Base-by-base conservation (phyloP, 2,797 vertebrate genomes). In the Sebastes dallii region DNA sequence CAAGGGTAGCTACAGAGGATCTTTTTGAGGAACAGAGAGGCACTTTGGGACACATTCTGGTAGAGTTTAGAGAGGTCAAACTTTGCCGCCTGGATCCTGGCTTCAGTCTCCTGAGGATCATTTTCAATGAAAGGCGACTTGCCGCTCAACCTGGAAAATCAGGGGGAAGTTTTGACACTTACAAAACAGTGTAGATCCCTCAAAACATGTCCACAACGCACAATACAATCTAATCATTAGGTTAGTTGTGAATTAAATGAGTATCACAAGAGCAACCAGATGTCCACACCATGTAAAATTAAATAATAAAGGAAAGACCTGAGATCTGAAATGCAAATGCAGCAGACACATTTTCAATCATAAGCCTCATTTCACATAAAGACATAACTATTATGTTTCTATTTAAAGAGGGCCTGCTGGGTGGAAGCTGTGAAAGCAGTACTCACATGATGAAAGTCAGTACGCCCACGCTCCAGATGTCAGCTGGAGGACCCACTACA, bases 371-470 rank as follows among this genome's bases (percentile, higher is more conserved):
- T 73, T 68, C 50, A 66, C 32, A 34, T 65, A 12, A 78, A 56
- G 14, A 58, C 25, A 50, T 22, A 55, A 52, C 6, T n/a, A 30
- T 72, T 36, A 2, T 9, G 16, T 78, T 77, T 80, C 72, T 83
- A 72, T 82, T 78, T 83, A 74, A 72, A 72, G 66, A 83, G 2
- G 27, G 34, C 36, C 61, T 20, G 12, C 72, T 29, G 72, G 70
- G 68, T 72, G 61, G 69, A 87, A 78, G 82, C 78, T 77, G 64
- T 72, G 56, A 87, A 87, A 78, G 62, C 74, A 58, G 76, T n/a
- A 96, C 97, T 98, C 95, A 99, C 98, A 99, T 99, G 95, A 99
- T 97, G 89, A 97, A 99, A 64, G 97, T 96, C 85, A 99, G 92
- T 20, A 99, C 93, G 0, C 98, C 99, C 2, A 96, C 89, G 0